Conservation (phyloP, 2,888 invertebrate genomes). For the Neuroscelio doddi region DNA sequence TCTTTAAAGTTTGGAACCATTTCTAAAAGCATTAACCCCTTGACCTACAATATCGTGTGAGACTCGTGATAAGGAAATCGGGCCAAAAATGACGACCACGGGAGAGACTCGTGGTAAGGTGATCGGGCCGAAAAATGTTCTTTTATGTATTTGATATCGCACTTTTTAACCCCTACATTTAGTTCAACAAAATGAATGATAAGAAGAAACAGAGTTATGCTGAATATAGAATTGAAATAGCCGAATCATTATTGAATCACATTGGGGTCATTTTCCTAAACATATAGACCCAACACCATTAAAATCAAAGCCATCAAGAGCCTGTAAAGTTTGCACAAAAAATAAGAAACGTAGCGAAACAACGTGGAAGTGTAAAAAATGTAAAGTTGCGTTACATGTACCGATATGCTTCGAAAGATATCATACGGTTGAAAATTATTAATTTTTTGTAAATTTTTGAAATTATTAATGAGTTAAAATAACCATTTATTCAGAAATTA, state of each 20-base stretch:
- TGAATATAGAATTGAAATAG: slow-evolving; percentile 30
- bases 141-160: slow-evolving; percentile 32
- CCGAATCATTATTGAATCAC: slow-evolving; percentile 24
- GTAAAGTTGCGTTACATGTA: no score
- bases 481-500: no score
- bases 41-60: no score
- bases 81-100: no score
- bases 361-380: slow-evolving; percentile 25
- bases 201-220: slow-evolving; percentile 19
- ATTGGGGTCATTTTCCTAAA: slow-evolving; percentile 27
- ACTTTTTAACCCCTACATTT: slow-evolving; percentile 38
- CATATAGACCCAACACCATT: slow-evolving; percentile 19
- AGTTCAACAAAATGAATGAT: slow-evolving; percentile 26
- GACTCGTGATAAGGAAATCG: no score
- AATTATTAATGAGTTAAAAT: no score
- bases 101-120: no score
- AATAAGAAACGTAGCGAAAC: slow-evolving; percentile 10
- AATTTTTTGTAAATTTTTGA: no score
- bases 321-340: slow-evolving; percentile 13
- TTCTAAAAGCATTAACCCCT: no score
- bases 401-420: no score
- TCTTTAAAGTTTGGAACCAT: no score
- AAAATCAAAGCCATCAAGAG: slow-evolving; percentile 18
- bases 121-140: slow-evolving; percentile 21
- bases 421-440: no score